phyloP scores from a whole-genome alignment of 2,888 invertebrate genomes.

The Choristoneura rosaceana region DNA sequence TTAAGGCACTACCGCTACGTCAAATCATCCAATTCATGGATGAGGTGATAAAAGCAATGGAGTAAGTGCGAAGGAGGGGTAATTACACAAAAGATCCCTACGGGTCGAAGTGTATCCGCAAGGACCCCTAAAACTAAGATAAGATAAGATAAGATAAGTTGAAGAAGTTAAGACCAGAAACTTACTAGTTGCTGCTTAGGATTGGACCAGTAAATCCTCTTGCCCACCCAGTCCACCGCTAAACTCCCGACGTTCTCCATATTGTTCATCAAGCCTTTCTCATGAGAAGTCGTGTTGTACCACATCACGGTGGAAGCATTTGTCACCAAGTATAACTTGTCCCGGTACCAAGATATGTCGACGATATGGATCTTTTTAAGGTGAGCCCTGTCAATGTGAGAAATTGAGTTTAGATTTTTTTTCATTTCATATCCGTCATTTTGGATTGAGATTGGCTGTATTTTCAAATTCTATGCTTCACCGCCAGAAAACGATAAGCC shows the following conservation, averaged over 20 bases:
- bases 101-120: too few relatives aligned
- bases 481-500: neutral
- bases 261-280: conserved; percentile 85
- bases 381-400: conserved; percentile 59
- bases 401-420: neutral
- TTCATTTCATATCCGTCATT: too few relatives aligned
- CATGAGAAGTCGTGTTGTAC: conserved; percentile 88
- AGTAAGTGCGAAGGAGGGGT: too few relatives aligned
- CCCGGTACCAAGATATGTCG: conserved; percentile 92
- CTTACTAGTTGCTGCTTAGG: conserved; percentile 93
- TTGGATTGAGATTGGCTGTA: too few relatives aligned
- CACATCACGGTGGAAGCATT: conserved; percentile 89
- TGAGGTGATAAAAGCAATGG: too few relatives aligned
- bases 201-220: conserved; percentile 96
- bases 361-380: conserved; percentile 87
- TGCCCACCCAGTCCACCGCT: conserved; percentile 96
- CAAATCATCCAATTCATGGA: too few relatives aligned
- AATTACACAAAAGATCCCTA: too few relatives aligned
- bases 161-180: conserved; percentile 20
- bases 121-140: too few relatives aligned
- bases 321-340: conserved; percentile 90
- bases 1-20: too few relatives aligned
- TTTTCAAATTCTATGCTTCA: too few relatives aligned
- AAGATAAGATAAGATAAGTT: too few relatives aligned
- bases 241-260: conserved; percentile 91